phyloP scores from a whole-genome alignment of 1,140 invertebrate species.

The Aporrectodea caliginosa region DNA sequence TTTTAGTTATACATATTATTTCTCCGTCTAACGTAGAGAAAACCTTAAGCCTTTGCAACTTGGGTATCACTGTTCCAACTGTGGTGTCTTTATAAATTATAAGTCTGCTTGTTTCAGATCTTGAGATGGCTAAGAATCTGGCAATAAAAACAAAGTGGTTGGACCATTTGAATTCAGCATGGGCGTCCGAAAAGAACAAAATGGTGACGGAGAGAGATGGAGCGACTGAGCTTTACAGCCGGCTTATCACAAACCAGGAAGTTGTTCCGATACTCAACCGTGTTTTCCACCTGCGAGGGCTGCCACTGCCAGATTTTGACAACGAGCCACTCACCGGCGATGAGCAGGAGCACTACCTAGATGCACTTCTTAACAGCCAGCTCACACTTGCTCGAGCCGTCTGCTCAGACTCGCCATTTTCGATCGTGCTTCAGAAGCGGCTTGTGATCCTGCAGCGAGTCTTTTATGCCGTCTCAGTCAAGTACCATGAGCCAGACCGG shows the following conservation, averaged over 20 bases:
- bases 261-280: constrained; percentile 50
- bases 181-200: constrained; percentile 63
- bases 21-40: too few species aligned
- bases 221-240: constrained; percentile 60
- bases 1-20: too few species aligned
- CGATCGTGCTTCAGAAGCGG: constrained; percentile 59
- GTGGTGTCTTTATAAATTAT: too few species aligned
- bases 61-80: too few species aligned
- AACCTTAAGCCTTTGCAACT: too few species aligned
- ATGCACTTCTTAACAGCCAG: constrained; percentile 59
- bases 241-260: constrained; percentile 61
- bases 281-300: constrained; percentile 55
- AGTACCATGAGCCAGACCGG: constrained; percentile 60
- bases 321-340: constrained; percentile 47
- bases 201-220: constrained; percentile 59
- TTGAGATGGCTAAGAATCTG: constrained; percentile 25
- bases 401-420: constrained; percentile 61
- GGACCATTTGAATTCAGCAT: constrained; percentile 61
- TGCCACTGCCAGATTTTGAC: constrained; percentile 57
- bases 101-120: background rate
- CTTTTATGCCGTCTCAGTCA: constrained; percentile 61
- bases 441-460: constrained; percentile 63
- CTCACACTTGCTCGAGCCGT: constrained; percentile 60
- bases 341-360: constrained; percentile 61
- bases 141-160: constrained; percentile 57